Conservation (phyloP, 2,113 vertebrate genomes). For the Desmodus rotundus region DNA sequence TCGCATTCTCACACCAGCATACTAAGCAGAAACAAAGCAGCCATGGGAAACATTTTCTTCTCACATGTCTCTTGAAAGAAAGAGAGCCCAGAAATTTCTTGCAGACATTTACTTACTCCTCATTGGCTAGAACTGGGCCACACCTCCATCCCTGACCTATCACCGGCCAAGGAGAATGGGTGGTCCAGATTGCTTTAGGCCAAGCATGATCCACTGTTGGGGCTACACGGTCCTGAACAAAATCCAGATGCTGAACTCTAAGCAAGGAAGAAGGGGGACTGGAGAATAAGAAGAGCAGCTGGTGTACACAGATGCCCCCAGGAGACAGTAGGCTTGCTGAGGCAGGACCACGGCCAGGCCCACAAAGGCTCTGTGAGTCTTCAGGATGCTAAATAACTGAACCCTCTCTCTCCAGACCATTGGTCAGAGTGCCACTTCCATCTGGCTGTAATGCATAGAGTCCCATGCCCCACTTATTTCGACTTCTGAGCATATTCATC, state of each 20-base stretch:
- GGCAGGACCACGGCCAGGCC: neutral
- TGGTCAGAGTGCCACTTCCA: neutral
- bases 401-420: no score
- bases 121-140: neutral
- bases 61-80: neutral
- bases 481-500: neutral
- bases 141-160: neutral
- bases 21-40: neutral
- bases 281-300: neutral
- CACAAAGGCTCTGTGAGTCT: neutral
- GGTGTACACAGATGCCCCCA: neutral
- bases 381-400: neutral
- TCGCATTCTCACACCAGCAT: neutral
- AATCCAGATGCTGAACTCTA: neutral
- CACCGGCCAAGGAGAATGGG: neutral
- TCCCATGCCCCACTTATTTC: neutral
- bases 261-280: neutral
- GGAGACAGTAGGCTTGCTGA: neutral
- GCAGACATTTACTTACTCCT: neutral
- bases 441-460: accelerated
- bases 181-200: neutral
- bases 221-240: neutral
- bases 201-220: neutral
- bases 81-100: neutral
- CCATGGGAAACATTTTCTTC: neutral